Evolutionary conservation across 1,140 invertebrate genomes (phyloP).

Genomic region (Pseudomyrmex gracilis): DNA sequence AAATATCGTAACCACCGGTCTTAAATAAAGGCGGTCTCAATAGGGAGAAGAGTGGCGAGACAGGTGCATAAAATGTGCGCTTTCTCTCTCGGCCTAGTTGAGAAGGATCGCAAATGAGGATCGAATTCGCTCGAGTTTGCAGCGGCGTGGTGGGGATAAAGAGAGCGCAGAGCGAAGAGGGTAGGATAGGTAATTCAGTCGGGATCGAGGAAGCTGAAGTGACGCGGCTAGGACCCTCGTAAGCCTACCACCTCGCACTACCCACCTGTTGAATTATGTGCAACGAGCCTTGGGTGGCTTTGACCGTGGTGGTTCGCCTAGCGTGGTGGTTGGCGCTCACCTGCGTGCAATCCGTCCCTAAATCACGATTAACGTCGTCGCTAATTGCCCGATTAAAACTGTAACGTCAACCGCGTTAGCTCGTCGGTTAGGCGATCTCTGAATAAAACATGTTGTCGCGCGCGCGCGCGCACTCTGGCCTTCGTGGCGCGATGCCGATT

Average conservation of each 20-base stretch:
- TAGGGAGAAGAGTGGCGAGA: background rate
- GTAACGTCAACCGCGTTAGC: constrained; percentile 22
- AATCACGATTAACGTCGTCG: constrained; percentile 56
- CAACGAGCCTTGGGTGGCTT: constrained; percentile 42
- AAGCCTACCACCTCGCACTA: constrained; percentile 69
- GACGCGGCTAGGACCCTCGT: constrained; percentile 62
- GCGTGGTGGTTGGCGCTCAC: constrained; percentile 50
- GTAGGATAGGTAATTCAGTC: constrained; percentile 61
- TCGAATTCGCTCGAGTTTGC: constrained; percentile 38
- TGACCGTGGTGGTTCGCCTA: constrained; percentile 30
- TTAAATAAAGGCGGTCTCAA: too few species aligned
- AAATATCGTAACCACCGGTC: too few species aligned
- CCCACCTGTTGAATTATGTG: constrained; percentile 78
- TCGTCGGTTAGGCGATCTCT: constrained; percentile 37
- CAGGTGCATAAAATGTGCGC: background rate
- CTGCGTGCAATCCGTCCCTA: constrained; percentile 62
- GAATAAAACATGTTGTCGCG: constrained; percentile 51
- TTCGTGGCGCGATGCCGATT: constrained; percentile 31
- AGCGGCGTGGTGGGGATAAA: constrained; percentile 5
- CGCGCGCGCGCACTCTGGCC: background rate
- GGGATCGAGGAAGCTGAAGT: constrained; percentile 65
- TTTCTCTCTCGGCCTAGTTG: background rate
- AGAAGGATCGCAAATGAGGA: background rate
- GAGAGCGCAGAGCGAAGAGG: constrained; percentile 27
- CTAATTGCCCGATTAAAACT: constrained; percentile 58